These are phyloP conservation scores for Psilopogon haemacephalus DNA, from an alignment of 2,113 vertebrate species.

Conservation along the genomic window DNA sequence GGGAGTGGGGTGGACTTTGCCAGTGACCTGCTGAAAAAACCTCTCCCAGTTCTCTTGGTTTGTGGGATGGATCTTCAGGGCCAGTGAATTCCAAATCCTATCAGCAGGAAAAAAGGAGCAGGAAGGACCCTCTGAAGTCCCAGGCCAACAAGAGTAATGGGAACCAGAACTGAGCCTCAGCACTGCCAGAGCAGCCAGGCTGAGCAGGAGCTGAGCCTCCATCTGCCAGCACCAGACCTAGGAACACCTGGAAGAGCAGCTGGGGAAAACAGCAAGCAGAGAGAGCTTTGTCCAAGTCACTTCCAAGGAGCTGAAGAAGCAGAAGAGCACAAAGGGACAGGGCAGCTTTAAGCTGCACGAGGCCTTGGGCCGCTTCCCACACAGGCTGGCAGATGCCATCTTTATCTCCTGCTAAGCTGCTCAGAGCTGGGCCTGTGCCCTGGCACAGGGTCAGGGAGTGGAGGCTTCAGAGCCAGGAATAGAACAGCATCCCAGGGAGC, in stretches of 20 bases:
- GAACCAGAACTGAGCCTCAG: neutral
- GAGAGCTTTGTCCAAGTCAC: constrained; percentile 11
- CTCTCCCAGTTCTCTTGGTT: neutral
- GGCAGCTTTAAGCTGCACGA: constrained; percentile 3
- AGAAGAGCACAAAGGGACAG: neutral
- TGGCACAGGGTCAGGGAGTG: neutral
- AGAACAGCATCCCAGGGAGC: neutral
- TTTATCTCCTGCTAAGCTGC: neutral
- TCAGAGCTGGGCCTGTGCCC: neutral
- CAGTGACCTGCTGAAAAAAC: neutral
- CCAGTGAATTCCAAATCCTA: neutral
- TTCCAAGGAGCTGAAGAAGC: constrained; percentile 33
- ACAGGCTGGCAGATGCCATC: neutral
- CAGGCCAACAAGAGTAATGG: neutral
- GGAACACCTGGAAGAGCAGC: constrained; percentile 4
- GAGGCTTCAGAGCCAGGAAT: neutral
- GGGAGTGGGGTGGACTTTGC: neutral
- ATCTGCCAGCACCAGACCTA: neutral
- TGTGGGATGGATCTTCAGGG: neutral
- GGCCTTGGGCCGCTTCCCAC: neutral
- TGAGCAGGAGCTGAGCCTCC: neutral
- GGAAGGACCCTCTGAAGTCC: neutral
- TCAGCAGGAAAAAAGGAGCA: neutral
- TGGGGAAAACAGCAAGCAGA: neutral
- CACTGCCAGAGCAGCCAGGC: neutral